Evolutionary conservation across 2,113 vertebrate species (phyloP), one percentile per base, ranked within the genome.

Genomic region (Datnioides undecimradiatus): DNA sequence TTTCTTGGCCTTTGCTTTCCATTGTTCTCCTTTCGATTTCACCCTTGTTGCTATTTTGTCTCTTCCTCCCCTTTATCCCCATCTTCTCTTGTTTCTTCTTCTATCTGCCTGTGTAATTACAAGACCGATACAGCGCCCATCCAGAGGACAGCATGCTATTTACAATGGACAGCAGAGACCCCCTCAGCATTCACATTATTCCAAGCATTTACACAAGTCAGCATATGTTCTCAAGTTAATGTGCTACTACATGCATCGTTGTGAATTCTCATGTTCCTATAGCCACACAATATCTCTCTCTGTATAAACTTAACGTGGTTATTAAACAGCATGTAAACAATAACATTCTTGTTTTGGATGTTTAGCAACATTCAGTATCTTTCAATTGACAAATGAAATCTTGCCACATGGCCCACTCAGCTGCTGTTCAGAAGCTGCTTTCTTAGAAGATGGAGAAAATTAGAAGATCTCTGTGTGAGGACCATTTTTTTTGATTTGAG

Each of bases 131-230:
- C 0, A 52, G 29, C 27, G 6, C 25, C 70, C 77, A 71, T 82
- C 66, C 25, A 57, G 75, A 84, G 23, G 78, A 83, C 86, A 87
- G 55, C 79, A 55, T 76, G 82, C 62, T 79, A 84, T 90, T 87
- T 83, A 71, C 45, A 66, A 55, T 29, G 16, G 27, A 75, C 60
- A 62, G 38, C 40, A 67, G 29, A 51, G 48, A 34, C 43, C 72
- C 62, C 55, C 23, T 70, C 31, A 78, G 84, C 77, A 70, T 48
- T 34, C 27, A 5, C 55, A 81, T 82, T 34, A 77, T 84, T 45
- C 16, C 34, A 69, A 75, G 79, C 49, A n/a, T n/a, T n/a, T n/a
- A n/a, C n/a, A n/a, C n/a, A n/a, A n/a, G n/a, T n/a, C n/a, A n/a
- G n/a, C 6, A 10, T 60, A 69, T 29, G 54, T 27, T 51, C 57